A percentile compares a stretch with the other conserved stretches of the same genome.
Conservation (phyloP, 2,888 invertebrate species). For the Pterobdella sp. region DNA sequence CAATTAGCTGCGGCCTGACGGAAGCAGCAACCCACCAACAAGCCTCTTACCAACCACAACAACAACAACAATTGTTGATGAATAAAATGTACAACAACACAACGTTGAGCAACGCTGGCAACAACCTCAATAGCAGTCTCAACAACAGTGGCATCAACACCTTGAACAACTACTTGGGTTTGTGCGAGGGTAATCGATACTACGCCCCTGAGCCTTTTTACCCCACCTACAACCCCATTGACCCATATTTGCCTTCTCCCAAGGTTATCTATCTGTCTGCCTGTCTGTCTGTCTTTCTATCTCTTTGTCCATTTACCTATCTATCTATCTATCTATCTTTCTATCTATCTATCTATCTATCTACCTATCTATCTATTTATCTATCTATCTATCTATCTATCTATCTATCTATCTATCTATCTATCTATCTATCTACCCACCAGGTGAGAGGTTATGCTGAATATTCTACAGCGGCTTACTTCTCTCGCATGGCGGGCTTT, state of each 20-base stretch:
- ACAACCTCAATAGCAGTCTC: not conserved
- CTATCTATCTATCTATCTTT: no score
- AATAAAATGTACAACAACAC: conserved; percentile 15
- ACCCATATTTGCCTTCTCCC: conserved; percentile 30
- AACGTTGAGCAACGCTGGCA: not conserved
- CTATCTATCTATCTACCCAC: no score
- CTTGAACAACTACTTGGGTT: conserved; percentile 25
- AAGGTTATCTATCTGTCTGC: conserved; percentile 43
- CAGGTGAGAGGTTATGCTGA: conserved; percentile 40
- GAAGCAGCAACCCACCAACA: not conserved
- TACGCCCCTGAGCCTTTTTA: conserved; percentile 26
- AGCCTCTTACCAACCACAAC: conserved; percentile 13
- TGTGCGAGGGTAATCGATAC: conserved; percentile 24
- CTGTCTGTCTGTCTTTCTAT: no score
- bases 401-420: no score
- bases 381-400: no score
- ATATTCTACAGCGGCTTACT: conserved; percentile 42
- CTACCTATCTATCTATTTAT: no score
- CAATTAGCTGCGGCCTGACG: not conserved
- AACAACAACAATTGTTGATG: conserved; percentile 27
- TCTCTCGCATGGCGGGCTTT: conserved; percentile 44
- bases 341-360: no score
- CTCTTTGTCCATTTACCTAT: no score
- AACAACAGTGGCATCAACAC: not conserved
- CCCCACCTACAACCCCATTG: conserved; percentile 31